A percentile compares a stretch with the other conserved stretches of the same genome.
These are phyloP conservation scores for Pinctada fucata DNA, from an alignment of 2,888 invertebrate species.

Conservation along the genomic window DNA sequence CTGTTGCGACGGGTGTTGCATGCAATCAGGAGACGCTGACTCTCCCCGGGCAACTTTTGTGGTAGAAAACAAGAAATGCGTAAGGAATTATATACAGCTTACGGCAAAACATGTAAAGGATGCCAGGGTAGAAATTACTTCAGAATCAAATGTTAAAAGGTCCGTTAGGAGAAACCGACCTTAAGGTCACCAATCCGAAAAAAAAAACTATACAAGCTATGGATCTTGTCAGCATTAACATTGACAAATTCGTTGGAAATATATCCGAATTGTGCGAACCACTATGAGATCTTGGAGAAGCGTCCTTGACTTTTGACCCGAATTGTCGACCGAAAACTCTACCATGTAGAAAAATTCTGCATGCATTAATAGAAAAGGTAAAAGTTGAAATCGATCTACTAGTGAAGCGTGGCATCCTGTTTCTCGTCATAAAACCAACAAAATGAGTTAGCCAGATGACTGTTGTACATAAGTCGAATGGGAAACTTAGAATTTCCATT, in stretches of 20 bases:
- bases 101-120: not conserved
- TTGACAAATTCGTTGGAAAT: slow-evolving; percentile 10
- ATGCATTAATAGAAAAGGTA: slow-evolving; percentile 15
- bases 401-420: slow-evolving; percentile 16
- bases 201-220: slow-evolving; percentile 13
- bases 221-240: slow-evolving; percentile 18
- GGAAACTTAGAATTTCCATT: slow-evolving; percentile 43
- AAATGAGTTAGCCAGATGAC: slow-evolving; percentile 43
- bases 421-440: slow-evolving; percentile 30
- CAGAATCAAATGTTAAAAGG: not conserved
- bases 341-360: slow-evolving; percentile 28
- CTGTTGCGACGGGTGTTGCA: too few relatives aligned
- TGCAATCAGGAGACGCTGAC: too few relatives aligned
- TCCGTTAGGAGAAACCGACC: slow-evolving; percentile 14
- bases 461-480: slow-evolving; percentile 28
- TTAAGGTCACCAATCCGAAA: slow-evolving; percentile 4
- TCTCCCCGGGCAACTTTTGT: not conserved
- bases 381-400: slow-evolving; percentile 30
- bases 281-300: slow-evolving; percentile 14
- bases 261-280: not conserved
- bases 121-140: not conserved
- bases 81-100: not conserved
- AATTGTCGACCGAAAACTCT: slow-evolving; percentile 16
- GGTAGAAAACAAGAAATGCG: not conserved
- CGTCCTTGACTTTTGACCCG: slow-evolving; percentile 16